phyloP scores from a whole-genome alignment of 2,888 invertebrate species.

The Acleris laterana region DNA sequence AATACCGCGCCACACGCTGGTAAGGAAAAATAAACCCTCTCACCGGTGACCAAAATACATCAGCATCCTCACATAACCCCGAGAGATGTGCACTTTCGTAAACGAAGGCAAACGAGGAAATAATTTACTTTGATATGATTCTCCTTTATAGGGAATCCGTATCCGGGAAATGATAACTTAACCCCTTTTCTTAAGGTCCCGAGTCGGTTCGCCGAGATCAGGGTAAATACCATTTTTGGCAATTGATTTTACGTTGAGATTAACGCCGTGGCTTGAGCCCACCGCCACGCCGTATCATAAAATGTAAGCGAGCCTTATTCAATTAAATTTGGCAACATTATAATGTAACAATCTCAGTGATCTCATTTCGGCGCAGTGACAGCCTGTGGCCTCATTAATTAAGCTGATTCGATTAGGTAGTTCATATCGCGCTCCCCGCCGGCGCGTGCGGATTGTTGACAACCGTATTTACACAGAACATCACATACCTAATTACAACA shows the following conservation, averaged over 20 bases:
- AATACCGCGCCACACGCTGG: slow-evolving; percentile 53
- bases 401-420: slow-evolving; percentile 58
- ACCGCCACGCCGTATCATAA: slow-evolving; percentile 68
- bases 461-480: slow-evolving; percentile 17
- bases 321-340: slow-evolving; percentile 81
- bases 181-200: slow-evolving; percentile 52
- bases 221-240: slow-evolving; percentile 76
- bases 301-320: slow-evolving; percentile 82
- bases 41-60: slow-evolving; percentile 54
- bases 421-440: slow-evolving; percentile 26
- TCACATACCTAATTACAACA: slow-evolving; percentile 20
- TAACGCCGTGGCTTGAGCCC: slow-evolving; percentile 73
- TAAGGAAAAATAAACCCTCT: slow-evolving; percentile 66
- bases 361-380: slow-evolving; percentile 70
- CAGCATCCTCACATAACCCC: slow-evolving; percentile 44
- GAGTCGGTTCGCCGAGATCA: slow-evolving; percentile 48
- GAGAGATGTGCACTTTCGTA: slow-evolving; percentile 70
- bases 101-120: slow-evolving; percentile 72
- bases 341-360: slow-evolving; percentile 70
- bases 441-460: slow-evolving; percentile 17
- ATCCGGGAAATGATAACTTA: slow-evolving; percentile 61
- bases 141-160: slow-evolving; percentile 56
- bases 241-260: slow-evolving; percentile 80
- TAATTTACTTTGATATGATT: slow-evolving; percentile 80
- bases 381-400: slow-evolving; percentile 59